These are phyloP conservation scores for Drosophila rubida DNA, from an alignment of 2,888 invertebrate genomes.

Conservation along the genomic window DNA sequence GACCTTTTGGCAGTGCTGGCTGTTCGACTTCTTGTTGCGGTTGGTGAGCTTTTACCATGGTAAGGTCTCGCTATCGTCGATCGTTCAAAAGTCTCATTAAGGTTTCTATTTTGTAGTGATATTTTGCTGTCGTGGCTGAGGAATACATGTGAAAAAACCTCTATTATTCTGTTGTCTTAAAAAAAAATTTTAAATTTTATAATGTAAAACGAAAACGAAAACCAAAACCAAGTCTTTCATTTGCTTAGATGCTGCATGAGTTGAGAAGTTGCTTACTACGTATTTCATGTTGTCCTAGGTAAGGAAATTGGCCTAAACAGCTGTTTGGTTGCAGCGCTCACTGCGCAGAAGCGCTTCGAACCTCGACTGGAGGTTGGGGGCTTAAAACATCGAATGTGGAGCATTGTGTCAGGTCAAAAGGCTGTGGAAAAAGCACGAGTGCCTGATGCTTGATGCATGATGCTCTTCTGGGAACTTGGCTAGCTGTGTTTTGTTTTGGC, in stretches of 20 bases:
- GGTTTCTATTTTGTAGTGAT: neutral
- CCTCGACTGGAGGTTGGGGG: slow-evolving; percentile 14
- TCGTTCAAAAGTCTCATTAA: neutral
- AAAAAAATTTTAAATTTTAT: slow-evolving; percentile 2
- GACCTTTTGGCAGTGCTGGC: slow-evolving; percentile 44
- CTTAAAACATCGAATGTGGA: slow-evolving; percentile 79
- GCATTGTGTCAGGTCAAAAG: slow-evolving; percentile 82
- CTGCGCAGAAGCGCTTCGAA: slow-evolving; percentile 58
- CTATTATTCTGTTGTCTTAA: neutral
- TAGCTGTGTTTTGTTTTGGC: slow-evolving; percentile 72
- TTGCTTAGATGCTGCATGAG: slow-evolving; percentile 22
- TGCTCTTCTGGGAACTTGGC: slow-evolving; percentile 52
- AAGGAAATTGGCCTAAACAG: slow-evolving; percentile 61
- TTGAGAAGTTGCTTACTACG: slow-evolving; percentile 1
- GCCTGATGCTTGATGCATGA: slow-evolving; percentile 57
- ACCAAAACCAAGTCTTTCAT: neutral
- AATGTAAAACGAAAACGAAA: neutral
- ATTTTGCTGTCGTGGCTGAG: slow-evolving; percentile 26
- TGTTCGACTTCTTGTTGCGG: slow-evolving; percentile 4
- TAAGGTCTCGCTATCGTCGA: neutral
- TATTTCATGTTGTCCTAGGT: slow-evolving; percentile 71
- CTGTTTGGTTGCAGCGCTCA: slow-evolving; percentile 45
- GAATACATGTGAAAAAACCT: slow-evolving; percentile 36
- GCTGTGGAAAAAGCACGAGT: slow-evolving; percentile 29
- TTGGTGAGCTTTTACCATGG: slow-evolving; percentile 1